These are phyloP conservation scores for Baronia brevicornis DNA, from an alignment of 2,888 invertebrate species.

Conservation along the genomic window DNA sequence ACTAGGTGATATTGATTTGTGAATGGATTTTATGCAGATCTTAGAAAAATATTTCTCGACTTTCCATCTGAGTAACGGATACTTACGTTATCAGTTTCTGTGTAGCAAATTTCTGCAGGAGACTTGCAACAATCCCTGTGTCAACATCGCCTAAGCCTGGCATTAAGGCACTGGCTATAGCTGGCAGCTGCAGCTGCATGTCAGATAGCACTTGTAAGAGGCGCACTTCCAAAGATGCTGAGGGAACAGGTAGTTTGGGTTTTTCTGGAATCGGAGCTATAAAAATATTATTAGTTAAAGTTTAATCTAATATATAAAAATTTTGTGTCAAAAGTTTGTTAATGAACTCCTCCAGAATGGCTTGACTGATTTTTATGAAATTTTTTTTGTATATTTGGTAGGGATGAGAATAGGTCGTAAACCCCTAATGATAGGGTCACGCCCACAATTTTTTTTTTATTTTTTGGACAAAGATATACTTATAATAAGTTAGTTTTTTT, in stretches of 20 bases:
- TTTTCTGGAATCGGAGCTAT: constrained; percentile 35
- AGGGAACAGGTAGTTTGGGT: constrained; percentile 38
- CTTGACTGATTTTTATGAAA: not conserved
- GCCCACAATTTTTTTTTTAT: too few relatives aligned
- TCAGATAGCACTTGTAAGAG: constrained; percentile 64
- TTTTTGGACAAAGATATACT: too few relatives aligned
- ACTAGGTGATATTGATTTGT: too few relatives aligned
- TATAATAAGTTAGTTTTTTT: too few relatives aligned
- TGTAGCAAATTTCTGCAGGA: constrained; percentile 66
- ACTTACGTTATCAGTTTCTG: constrained; percentile 68
- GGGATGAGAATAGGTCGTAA: too few relatives aligned
- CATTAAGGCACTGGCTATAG: constrained; percentile 55
- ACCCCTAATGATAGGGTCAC: not conserved
- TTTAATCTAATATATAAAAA: not conserved
- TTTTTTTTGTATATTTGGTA: too few relatives aligned
- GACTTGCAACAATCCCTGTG: constrained; percentile 55
- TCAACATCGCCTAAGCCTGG: constrained; percentile 64
- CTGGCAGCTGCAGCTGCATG: constrained; percentile 64
- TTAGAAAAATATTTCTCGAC: too few relatives aligned
- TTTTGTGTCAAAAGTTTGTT: not conserved
- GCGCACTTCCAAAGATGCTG: constrained; percentile 55
- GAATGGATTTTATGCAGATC: too few relatives aligned
- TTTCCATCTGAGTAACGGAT: too few relatives aligned
- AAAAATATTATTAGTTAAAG: constrained; percentile 9
- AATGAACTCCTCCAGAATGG: not conserved